phyloP scores from a whole-genome alignment of 2,113 vertebrate species.

The Nerophis ophidion region DNA sequence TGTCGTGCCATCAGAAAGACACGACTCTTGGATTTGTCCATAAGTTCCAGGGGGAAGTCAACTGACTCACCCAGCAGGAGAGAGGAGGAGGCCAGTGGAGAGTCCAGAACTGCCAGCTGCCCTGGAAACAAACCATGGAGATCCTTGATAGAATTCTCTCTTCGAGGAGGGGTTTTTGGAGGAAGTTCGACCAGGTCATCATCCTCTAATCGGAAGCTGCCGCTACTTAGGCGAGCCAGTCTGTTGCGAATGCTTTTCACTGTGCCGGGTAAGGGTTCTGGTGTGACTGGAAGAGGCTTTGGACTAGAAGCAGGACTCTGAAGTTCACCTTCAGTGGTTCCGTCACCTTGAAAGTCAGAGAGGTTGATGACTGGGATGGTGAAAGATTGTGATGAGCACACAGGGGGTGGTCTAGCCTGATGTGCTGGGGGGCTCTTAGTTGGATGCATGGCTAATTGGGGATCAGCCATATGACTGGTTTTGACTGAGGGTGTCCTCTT shows the following conservation, averaged over 20 bases:
- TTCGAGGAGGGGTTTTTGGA: conserved; percentile 52
- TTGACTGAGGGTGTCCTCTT: conserved; percentile 34
- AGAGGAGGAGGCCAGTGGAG: conserved; percentile 67
- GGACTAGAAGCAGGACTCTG: conserved; percentile 40
- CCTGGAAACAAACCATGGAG: conserved; percentile 77
- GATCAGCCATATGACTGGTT: conserved; percentile 41
- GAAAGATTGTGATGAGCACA: conserved; percentile 43
- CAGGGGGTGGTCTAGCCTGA: conserved; percentile 47
- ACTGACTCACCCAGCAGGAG: conserved; percentile 62
- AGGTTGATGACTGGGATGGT: conserved; percentile 67
- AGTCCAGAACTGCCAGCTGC: conserved; percentile 72
- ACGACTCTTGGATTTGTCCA: conserved; percentile 84
- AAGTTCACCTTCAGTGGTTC: conserved; percentile 57
- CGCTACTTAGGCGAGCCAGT: conserved; percentile 74
- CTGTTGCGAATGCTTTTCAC: conserved; percentile 72
- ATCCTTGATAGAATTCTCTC: conserved; percentile 45
- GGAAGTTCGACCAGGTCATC: conserved; percentile 68
- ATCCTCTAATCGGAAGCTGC: conserved; percentile 74
- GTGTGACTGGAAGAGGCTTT: conserved; percentile 59
- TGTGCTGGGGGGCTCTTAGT: conserved; percentile 48
- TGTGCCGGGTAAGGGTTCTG: conserved; percentile 70
- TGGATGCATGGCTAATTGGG: conserved; percentile 14
- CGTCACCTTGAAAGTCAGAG: conserved; percentile 53
- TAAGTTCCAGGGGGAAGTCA: conserved; percentile 71
- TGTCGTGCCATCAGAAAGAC: conserved; percentile 96